Conservation (phyloP, 64 coral and sea anemone species). For the Stichodactyla mertensii region DNA sequence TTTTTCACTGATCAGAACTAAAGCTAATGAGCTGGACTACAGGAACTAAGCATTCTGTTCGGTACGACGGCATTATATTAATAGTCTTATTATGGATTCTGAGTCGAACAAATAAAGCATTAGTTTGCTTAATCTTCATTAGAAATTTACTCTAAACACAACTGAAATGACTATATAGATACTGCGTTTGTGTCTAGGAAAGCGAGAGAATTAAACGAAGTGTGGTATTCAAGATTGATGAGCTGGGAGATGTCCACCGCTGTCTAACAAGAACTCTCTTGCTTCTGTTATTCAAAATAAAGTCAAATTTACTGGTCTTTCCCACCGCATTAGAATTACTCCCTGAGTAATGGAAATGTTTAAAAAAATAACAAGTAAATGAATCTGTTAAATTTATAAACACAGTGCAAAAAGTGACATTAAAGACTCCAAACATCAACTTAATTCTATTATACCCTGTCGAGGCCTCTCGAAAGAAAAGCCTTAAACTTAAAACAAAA, state of each 20-base stretch:
- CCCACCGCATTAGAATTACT: not conserved
- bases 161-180: not conserved
- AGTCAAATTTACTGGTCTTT: not conserved
- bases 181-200: not conserved
- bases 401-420: not conserved
- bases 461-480: slow-evolving; percentile 11
- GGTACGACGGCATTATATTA: not conserved
- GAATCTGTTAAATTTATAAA: slow-evolving; percentile 1
- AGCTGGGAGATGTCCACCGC: too few relatives aligned
- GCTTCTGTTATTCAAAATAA: not conserved
- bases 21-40: too few relatives aligned
- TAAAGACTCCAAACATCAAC: slow-evolving; percentile 2
- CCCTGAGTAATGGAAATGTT: not conserved
- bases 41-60: too few relatives aligned
- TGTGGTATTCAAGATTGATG: too few relatives aligned
- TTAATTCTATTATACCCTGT: slow-evolving; percentile 8
- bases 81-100: not conserved
- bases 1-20: too few relatives aligned
- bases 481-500: slow-evolving; percentile 17
- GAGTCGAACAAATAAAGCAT: not conserved
- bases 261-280: not conserved
- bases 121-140: not conserved
- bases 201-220: not conserved
- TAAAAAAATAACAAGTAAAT: not conserved
- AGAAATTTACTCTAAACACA: not conserved